A percentile compares a stretch with the other conserved stretches of the same genome.
phyloP scores from a whole-genome alignment of 2,888 invertebrate species.

The Gryllus longicercus region DNA sequence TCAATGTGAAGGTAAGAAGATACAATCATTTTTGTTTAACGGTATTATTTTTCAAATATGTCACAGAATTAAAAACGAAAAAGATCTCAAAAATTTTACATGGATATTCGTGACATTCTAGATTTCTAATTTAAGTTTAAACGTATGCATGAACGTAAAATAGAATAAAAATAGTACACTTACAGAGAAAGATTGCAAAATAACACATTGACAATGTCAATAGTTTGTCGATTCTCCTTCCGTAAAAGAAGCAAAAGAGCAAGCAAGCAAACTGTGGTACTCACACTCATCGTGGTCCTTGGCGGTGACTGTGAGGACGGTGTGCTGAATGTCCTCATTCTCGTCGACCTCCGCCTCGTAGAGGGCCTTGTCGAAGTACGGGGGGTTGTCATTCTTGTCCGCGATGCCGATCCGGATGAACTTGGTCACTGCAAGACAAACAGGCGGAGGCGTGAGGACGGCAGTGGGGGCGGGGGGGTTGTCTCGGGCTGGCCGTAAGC shows the following conservation, averaged over 20 bases:
- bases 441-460: conserved; percentile 31
- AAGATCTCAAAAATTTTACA: too few relatives aligned
- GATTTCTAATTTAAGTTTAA: too few relatives aligned
- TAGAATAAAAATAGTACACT: too few relatives aligned
- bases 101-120: too few relatives aligned
- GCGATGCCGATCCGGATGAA: conserved; percentile 97
- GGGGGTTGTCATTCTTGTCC: conserved; percentile 99
- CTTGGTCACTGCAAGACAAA: conserved; percentile 82
- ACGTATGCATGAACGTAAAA: too few relatives aligned
- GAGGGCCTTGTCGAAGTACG: conserved; percentile 93
- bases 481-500: not conserved
- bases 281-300: conserved; percentile 99
- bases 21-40: too few relatives aligned
- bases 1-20: too few relatives aligned
- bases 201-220: too few relatives aligned
- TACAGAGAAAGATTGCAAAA: too few relatives aligned
- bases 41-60: too few relatives aligned
- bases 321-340: conserved; percentile 95
- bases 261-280: conserved; percentile 49
- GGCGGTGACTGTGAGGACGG: conserved; percentile 96
- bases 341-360: conserved; percentile 97
- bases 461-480: not conserved
- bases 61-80: too few relatives aligned
- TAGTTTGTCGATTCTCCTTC: not conserved
- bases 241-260: not conserved